Conservation (phyloP, 2,888 invertebrate genomes). For the Cylloceria caligata region DNA sequence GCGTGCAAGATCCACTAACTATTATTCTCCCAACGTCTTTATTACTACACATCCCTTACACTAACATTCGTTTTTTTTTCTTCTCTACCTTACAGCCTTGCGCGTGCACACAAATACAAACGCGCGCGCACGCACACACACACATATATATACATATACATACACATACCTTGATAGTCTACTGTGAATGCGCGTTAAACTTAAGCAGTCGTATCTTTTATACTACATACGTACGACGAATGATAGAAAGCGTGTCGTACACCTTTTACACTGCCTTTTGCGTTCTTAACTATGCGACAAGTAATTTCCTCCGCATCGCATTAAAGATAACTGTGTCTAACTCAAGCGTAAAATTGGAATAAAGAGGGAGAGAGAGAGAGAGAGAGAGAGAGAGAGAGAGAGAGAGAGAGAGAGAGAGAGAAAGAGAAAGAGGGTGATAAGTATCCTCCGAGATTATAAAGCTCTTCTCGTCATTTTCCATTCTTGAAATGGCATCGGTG, state of each 20-base stretch:
- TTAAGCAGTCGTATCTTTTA: slow-evolving; percentile 23
- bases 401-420: neutral
- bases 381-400: neutral
- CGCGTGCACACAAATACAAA: too few relatives aligned
- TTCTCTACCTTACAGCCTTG: neutral
- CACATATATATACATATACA: too few relatives aligned
- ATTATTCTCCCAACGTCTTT: slow-evolving; percentile 41
- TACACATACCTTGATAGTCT: slow-evolving; percentile 27
- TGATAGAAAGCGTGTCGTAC: neutral
- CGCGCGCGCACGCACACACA: too few relatives aligned
- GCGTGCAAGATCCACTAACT: slow-evolving; percentile 31
- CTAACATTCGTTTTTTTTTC: slow-evolving; percentile 22
- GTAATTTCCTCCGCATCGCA: neutral
- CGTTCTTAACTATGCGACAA: neutral
- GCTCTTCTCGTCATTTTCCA: slow-evolving; percentile 15
- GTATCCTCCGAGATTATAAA: slow-evolving; percentile 34
- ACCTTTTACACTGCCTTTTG: slow-evolving; percentile 7
- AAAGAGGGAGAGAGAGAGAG: neutral
- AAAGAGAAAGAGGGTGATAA: neutral
- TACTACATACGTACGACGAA: slow-evolving; percentile 23
- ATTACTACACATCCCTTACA: slow-evolving; percentile 41
- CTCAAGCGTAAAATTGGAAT: slow-evolving; percentile 10
- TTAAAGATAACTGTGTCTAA: slow-evolving; percentile 20
- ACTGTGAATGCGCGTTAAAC: slow-evolving; percentile 33
- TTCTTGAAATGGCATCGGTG: slow-evolving; percentile 7